Evolutionary conservation across 2,797 vertebrate species (phyloP).

Genomic region (Furcifer pardalis): DNA sequence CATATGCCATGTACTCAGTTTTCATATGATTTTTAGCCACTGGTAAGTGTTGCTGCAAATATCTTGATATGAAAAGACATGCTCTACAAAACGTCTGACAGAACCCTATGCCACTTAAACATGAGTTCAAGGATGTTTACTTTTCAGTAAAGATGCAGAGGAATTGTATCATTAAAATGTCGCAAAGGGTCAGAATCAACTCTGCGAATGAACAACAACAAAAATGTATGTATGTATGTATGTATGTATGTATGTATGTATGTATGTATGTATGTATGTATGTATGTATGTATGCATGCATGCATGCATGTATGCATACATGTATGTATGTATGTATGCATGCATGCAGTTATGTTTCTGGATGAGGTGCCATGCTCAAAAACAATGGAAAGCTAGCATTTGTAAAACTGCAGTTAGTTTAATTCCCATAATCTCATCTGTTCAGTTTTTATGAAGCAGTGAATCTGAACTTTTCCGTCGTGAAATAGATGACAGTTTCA

Average conservation of each 20-base stretch:
- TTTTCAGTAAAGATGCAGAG: neutral
- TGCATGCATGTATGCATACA: too few relatives aligned
- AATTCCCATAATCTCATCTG: neutral
- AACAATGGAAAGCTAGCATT: neutral
- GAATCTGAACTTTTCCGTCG: neutral
- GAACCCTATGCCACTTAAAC: neutral
- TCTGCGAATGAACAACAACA: too few relatives aligned
- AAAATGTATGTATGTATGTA: too few relatives aligned
- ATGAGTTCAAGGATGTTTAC: too few relatives aligned
- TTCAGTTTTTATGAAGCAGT: neutral
- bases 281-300: too few relatives aligned
- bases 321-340: too few relatives aligned
- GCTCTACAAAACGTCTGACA: neutral
- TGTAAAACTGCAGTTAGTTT: neutral
- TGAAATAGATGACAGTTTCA: neutral
- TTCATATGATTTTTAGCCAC: neutral
- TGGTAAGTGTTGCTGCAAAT: neutral
- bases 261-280: too few relatives aligned
- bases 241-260: too few relatives aligned
- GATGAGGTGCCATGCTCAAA: neutral
- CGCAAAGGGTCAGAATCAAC: too few relatives aligned
- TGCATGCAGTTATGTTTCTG: too few relatives aligned
- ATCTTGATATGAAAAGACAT: neutral
- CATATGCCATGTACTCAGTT: neutral
- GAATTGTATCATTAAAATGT: neutral